Evolutionary conservation across 2,113 vertebrate genomes (phyloP).

Genomic region (Mungos mungo): DNA sequence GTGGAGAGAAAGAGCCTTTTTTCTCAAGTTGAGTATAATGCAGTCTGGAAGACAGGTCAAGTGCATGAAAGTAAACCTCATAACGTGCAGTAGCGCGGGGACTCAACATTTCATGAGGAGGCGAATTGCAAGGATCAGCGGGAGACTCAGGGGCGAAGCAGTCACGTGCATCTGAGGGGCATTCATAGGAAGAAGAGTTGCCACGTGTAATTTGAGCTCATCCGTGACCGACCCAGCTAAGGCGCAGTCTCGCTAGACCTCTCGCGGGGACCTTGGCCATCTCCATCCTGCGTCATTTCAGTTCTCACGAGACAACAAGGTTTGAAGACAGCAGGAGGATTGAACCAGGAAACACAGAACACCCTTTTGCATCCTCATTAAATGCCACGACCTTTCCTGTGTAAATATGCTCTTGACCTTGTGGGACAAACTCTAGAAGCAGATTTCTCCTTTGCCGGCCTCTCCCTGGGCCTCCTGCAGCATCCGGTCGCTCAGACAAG

Average conservation of each 20-base stretch:
- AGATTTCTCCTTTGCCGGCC: constrained; percentile 81
- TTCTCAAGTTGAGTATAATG: not conserved
- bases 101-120: not conserved
- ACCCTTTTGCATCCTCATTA: not conserved
- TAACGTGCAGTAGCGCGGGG: not conserved
- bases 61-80: not conserved
- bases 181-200: not conserved
- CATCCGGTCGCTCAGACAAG: constrained; percentile 86
- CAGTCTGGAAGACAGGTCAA: not conserved
- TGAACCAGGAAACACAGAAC: not conserved
- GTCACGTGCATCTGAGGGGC: not conserved
- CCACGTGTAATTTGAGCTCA: not conserved
- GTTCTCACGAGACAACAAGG: not conserved
- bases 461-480: constrained; percentile 80
- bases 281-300: not conserved
- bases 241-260: not conserved
- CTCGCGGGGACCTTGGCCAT: not conserved
- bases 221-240: not conserved
- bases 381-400: constrained; percentile 73
- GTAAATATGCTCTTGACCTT: constrained; percentile 85
- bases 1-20: not conserved
- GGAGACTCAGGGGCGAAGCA: not conserved
- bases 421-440: constrained; percentile 81
- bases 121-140: not conserved
- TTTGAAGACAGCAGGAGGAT: not conserved